Evolutionary conservation across 2,797 vertebrate species (phyloP), one percentile per base, ranked within the genome.

Genomic region (Tauraco hartlaubi): DNA sequence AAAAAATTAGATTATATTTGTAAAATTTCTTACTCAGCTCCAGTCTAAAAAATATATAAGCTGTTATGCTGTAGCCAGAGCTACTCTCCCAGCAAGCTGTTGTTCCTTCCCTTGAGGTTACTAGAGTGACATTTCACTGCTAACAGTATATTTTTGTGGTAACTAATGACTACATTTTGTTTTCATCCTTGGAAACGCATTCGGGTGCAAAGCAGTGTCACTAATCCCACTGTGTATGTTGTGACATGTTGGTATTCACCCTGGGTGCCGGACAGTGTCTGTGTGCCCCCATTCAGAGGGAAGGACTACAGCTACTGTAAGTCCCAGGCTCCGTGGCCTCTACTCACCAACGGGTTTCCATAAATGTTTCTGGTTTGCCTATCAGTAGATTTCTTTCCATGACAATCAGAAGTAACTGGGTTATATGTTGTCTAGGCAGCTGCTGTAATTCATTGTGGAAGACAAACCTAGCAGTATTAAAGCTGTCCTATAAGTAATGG

Each of bases 341-440:
- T 85, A 25, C 63, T 93, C 23, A 49, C 46, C 33, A n/a, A 10
- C 37, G 64, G n/a, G 31, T 88, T 92, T 89, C 54, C 73, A 62
- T 56, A 92, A 83, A 61, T 33, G 43, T 41, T 75, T 79, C 91
- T 92, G 49, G 22, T 91, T 88, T 92, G 61, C 46, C 72, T 48
- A 39, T 74, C 46, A 75, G 69, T 71, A 54, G 43, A 68, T 78
- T 88, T 88, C 69, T 91, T 85, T 71, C 78, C 1, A 0, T 74
- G 78, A 85, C 86, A 94, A 64, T 54, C 46, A 91, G 79, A 93
- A 93, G 39, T 85, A 93, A 95, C 93, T 54, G 64, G 52, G 49
- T 80, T 92, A 49, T 43, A 74, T 69, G 56, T 78, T 96, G 75
- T 85, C 68, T 73, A 80, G 55, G 55, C 81, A 86, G 76, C 76